Conservation (phyloP, 2,797 vertebrate genomes). For the Caiman crocodilus region DNA sequence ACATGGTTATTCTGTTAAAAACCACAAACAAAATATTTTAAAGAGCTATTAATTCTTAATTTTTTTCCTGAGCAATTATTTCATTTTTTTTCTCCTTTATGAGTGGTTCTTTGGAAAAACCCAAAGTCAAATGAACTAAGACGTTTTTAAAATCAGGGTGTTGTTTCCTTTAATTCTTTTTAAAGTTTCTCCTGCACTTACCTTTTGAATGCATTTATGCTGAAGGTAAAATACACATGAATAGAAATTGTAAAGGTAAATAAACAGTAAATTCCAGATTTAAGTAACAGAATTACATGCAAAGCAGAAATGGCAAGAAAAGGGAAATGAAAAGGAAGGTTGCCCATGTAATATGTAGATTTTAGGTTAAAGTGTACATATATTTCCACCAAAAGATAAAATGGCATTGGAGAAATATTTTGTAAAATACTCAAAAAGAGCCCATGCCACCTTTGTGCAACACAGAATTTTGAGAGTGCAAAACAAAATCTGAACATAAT, state of each 20-base stretch:
- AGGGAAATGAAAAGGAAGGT: neutral
- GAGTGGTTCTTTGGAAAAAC: neutral
- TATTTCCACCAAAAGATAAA: neutral
- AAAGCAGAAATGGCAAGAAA: constrained; percentile 54
- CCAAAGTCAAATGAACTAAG: neutral
- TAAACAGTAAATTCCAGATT: neutral
- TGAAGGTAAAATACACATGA: neutral
- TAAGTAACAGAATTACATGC: constrained; percentile 48
- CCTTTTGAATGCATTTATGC: neutral
- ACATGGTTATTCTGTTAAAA: constrained; percentile 96
- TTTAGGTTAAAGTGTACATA: neutral
- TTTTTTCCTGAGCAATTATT: neutral
- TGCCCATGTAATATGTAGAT: neutral
- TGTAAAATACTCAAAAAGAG: neutral
- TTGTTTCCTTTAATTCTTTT: neutral
- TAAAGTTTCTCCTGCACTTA: neutral
- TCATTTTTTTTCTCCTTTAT: neutral
- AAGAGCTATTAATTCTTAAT: neutral
- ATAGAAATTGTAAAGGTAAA: constrained; percentile 13
- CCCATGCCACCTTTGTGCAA: neutral
- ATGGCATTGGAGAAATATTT: neutral
- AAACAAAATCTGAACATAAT: constrained; percentile 32
- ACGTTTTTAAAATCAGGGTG: neutral
- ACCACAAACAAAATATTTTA: constrained; percentile 53
- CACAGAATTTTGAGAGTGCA: neutral